Base-by-base conservation (phyloP, 2,888 invertebrate species). In the Synanthedon formicaeformis region DNA sequence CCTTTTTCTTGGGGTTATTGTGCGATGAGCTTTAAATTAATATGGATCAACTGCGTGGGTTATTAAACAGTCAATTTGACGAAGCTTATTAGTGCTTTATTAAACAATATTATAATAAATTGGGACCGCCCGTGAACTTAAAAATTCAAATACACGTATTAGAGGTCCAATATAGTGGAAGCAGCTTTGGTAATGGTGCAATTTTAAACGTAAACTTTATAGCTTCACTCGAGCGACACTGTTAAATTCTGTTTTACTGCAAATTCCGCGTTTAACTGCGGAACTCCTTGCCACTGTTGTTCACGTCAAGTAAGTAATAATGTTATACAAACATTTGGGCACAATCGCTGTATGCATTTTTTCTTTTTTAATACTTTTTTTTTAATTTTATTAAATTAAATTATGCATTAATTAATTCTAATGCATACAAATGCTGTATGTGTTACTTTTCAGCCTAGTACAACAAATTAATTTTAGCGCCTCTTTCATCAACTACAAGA, bases 31-130 rank as follows among this genome's bases (percentile, higher is more conserved):
- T 45, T 45, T 45, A 45, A 14, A n/a, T n/a, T 45, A 14, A 45
- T 45, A 45, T n/a, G 45, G 45, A 45, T 45, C 13, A 45, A 45
- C 45, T 45, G 45, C 14, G 5, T 45, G 14, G 45, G 50, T 51
- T 53, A 51, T 54, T 56, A 52, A 56, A 53, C 52, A 51, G 52
- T 52, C 18, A 50, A 54, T 53, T 52, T 48, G 41, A 49, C 45
- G 50, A 34, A 14, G 45, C 14, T 5, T 45, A 45, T 45, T 13
- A 45, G 13, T 12, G 45, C 45, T 45, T 45, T 45, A 45, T 45
- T 45, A 45, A 45, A 12, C 14, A 12, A 45, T 34, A 10, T 34
- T 2, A 10, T 34, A 34, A 34, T 34, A 34, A 34, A 2, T 34
- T 34, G 34, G 34, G 34, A 34, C 34, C 34, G 5, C 34, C 34